phyloP scores from a whole-genome alignment of 2,113 vertebrate genomes.

The Illadopsis cleaveri region DNA sequence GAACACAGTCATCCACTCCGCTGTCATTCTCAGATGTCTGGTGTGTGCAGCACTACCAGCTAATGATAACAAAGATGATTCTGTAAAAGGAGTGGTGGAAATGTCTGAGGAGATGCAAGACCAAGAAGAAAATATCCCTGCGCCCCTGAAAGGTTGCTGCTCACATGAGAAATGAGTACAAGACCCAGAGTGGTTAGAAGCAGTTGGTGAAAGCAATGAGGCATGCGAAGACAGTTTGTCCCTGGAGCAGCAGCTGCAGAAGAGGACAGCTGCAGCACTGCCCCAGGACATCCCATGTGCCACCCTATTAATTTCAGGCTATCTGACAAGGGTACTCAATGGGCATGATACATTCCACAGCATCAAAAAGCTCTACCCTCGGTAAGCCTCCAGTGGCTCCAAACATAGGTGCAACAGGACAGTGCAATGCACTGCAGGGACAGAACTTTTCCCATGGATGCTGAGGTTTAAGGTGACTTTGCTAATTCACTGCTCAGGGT shows the following conservation, averaged over 20 bases:
- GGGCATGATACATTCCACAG: background rate
- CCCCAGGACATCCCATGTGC: background rate
- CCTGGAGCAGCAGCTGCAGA: background rate
- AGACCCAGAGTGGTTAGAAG: background rate
- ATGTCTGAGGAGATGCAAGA: background rate
- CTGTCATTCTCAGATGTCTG: background rate
- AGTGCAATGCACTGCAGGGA: background rate
- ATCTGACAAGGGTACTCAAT: background rate
- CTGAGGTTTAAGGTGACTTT: background rate
- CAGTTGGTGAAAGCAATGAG: background rate
- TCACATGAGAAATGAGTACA: background rate
- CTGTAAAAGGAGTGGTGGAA: background rate
- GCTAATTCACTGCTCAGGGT: background rate
- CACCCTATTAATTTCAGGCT: background rate
- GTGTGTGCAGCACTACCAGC: background rate
- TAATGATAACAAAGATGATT: background rate
- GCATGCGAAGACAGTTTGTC: background rate
- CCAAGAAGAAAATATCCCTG: background rate
- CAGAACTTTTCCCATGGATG: rapidly evolving
- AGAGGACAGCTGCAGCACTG: background rate
- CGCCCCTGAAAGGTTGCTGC: background rate
- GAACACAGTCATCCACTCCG: background rate
- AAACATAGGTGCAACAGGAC: rapidly evolving
- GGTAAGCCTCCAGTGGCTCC: rapidly evolving
- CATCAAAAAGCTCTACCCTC: background rate